phyloP scores from a whole-genome alignment of 1,140 invertebrate genomes.

The Muscidifurax raptorellus region DNA sequence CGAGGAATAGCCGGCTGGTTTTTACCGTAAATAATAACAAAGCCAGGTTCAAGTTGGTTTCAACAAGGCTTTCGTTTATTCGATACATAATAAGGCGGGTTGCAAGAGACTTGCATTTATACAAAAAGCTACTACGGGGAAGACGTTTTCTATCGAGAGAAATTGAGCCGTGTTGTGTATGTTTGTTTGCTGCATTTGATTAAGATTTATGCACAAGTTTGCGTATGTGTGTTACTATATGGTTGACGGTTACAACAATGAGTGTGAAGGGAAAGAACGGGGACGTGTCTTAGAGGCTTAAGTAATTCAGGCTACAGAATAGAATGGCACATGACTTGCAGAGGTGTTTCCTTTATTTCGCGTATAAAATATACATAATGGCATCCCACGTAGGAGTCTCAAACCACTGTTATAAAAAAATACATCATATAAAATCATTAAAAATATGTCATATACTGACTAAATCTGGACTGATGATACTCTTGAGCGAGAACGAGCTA shows the following conservation, averaged over 20 bases:
- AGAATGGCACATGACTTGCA: constrained; percentile 60
- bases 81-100: not conserved
- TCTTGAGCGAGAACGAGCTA: constrained; percentile 45
- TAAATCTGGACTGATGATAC: constrained; percentile 55
- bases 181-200: not conserved
- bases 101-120: not conserved
- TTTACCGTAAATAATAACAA: not conserved
- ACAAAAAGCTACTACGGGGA: not conserved
- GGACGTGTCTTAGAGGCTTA: constrained; percentile 35
- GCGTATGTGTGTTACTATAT: not conserved
- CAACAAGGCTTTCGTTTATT: constrained; percentile 24
- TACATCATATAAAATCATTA: constrained; percentile 60
- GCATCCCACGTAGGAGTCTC: constrained; percentile 70
- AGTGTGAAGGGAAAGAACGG: constrained; percentile 57
- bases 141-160: not conserved
- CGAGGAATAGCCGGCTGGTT: not conserved
- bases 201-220: not conserved
- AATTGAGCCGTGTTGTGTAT: not conserved
- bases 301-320: constrained; percentile 51
- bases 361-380: constrained; percentile 74
- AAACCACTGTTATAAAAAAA: constrained; percentile 70
- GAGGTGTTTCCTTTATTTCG: constrained; percentile 69
- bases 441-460: constrained; percentile 62
- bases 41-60: not conserved
- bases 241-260: constrained; percentile 57